Evolutionary conservation across 2,113 vertebrate species (phyloP).

Genomic region (Rhinolophus ferrumequinum): DNA sequence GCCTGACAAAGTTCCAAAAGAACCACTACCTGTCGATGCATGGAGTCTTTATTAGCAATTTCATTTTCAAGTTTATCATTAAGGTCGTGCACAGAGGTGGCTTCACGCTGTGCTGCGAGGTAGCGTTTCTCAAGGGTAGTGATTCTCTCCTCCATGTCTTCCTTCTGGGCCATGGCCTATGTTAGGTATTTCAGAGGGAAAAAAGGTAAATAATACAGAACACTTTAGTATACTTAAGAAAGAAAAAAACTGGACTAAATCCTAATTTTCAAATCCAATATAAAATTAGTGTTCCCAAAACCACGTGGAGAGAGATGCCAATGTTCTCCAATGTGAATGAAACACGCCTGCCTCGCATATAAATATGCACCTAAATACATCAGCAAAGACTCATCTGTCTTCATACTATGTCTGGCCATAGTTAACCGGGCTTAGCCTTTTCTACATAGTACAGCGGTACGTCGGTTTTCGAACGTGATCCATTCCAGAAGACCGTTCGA

Average conservation of each 20-base stretch:
- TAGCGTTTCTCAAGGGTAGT: constrained; percentile 99
- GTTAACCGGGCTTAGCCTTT: not conserved
- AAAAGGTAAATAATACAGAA: no score
- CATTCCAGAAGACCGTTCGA: no score
- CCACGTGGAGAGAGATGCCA: not conserved
- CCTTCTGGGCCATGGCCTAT: constrained; percentile 97
- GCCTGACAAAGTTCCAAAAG: not conserved
- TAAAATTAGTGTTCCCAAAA: not conserved
- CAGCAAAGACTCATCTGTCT: not conserved
- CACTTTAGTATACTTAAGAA: fast-evolving
- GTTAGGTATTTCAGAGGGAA: not conserved
- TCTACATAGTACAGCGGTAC: not conserved
- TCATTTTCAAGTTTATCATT: constrained; percentile 99
- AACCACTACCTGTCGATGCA: constrained; percentile 91
- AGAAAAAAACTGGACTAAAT: not conserved
- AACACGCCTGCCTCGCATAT: not conserved
- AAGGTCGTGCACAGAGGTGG: constrained; percentile 97
- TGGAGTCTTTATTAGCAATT: constrained; percentile 97
- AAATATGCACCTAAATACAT: not conserved
- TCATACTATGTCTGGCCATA: not conserved
- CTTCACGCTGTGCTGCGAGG: constrained; percentile 97
- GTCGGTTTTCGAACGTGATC: no score
- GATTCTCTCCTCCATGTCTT: constrained; percentile 99
- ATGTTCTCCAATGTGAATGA: not conserved
- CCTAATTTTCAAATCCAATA: not conserved